A percentile compares a stretch with the other conserved stretches of the same genome.
Evolutionary conservation across 2,797 vertebrate genomes (phyloP).

Genomic region (Eurystomus glaucurus): DNA sequence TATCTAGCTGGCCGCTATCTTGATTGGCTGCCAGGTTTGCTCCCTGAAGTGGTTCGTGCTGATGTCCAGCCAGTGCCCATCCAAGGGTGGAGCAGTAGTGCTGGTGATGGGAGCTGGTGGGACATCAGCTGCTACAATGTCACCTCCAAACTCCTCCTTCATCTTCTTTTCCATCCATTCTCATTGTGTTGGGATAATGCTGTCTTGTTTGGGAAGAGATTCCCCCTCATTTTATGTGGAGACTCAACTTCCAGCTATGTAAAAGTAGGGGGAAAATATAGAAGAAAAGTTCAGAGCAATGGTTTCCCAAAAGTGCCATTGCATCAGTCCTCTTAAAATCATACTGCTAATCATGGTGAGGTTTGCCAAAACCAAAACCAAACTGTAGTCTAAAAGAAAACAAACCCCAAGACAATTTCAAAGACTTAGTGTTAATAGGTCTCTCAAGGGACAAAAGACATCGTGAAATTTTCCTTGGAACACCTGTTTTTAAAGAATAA

Average conservation of each 20-base stretch:
- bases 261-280: not conserved
- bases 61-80: not conserved
- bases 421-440: not conserved
- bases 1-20: not conserved
- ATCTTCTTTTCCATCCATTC: not conserved
- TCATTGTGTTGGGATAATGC: not conserved
- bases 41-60: not conserved
- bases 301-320: slow-evolving; percentile 32
- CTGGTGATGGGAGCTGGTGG: not conserved
- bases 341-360: not conserved
- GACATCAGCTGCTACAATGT: not conserved
- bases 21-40: not conserved
- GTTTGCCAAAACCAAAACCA: slow-evolving; percentile 45
- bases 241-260: not conserved
- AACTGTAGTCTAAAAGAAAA: slow-evolving; percentile 1
- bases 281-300: not conserved
- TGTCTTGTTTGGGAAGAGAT: not conserved
- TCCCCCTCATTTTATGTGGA: not conserved
- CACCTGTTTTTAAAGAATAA: not conserved
- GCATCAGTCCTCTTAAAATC: slow-evolving; percentile 22
- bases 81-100: not conserved
- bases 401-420: not conserved
- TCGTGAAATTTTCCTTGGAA: slow-evolving; percentile 50
- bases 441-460: not conserved
- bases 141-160: not conserved